Evolutionary conservation across 2,113 vertebrate genomes (phyloP).

Genomic region (Grantiella picta): DNA sequence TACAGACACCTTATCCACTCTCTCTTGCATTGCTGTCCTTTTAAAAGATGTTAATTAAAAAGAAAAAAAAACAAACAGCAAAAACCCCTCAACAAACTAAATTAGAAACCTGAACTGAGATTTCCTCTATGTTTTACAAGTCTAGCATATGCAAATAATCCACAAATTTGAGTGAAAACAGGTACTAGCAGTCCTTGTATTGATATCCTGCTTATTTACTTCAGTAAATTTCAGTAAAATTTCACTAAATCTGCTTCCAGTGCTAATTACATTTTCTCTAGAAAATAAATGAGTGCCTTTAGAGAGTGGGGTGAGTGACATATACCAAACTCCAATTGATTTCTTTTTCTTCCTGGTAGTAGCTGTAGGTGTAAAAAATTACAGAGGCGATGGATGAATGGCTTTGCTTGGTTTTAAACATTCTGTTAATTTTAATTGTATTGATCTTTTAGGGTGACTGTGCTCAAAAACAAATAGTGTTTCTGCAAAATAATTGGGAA

Average conservation of each 20-base stretch:
- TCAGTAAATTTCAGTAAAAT: background rate
- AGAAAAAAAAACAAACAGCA: background rate
- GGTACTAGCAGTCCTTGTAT: background rate
- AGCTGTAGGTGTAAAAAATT: slow-evolving; percentile 36
- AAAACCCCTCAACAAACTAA: background rate
- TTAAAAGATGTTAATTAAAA: background rate
- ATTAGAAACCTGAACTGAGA: background rate
- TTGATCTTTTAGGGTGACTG: slow-evolving; percentile 1
- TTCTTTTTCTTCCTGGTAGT: background rate
- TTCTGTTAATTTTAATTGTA: slow-evolving; percentile 13
- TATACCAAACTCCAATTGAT: background rate
- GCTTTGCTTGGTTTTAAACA: background rate
- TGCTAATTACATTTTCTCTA: slow-evolving; percentile 12
- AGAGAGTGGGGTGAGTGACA: background rate
- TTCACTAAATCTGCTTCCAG: background rate
- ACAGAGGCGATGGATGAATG: background rate
- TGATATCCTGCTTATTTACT: slow-evolving; percentile 6
- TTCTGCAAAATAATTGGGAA: slow-evolving; percentile 1
- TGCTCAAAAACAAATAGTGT: slow-evolving; percentile 21
- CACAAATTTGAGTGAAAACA: background rate
- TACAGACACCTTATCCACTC: rapidly evolving
- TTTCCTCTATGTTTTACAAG: background rate
- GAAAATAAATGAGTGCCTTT: slow-evolving; percentile 20
- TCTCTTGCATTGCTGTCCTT: background rate
- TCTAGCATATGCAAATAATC: slow-evolving; percentile 36